These are phyloP conservation scores for Fistularia commersonii DNA, from an alignment of 2,797 vertebrate genomes.

Conservation along the genomic window DNA sequence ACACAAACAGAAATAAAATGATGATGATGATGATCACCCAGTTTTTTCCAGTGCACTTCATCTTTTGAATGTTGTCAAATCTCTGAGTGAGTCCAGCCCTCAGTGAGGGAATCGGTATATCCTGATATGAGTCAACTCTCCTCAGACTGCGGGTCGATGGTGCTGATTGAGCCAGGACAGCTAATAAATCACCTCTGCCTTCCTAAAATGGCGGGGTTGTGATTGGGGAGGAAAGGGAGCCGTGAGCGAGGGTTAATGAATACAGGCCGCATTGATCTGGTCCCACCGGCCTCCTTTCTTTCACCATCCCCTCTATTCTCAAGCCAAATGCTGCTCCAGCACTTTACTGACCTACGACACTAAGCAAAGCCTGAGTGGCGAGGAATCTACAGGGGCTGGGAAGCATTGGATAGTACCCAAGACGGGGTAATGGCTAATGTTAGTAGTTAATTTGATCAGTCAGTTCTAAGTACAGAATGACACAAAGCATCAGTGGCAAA, in stretches of 20 bases:
- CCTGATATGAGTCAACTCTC: conserved; percentile 69
- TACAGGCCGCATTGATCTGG: conserved; percentile 73
- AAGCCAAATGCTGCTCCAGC: conserved; percentile 73
- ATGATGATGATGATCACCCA: conserved; percentile 19
- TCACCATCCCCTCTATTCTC: conserved; percentile 49
- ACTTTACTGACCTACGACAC: conserved; percentile 72
- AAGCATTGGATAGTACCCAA: conserved; percentile 35
- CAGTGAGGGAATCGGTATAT: conserved; percentile 62
- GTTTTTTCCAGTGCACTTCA: conserved; percentile 25
- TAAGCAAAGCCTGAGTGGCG: conserved; percentile 55
- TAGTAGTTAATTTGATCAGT: conserved; percentile 48
- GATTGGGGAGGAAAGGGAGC: conserved; percentile 70
- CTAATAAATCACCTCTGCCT: conserved; percentile 78
- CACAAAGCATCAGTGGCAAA: conserved; percentile 18
- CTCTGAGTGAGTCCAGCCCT: conserved; percentile 47
- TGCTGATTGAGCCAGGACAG: conserved; percentile 75
- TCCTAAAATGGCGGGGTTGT: conserved; percentile 69
- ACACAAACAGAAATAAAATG: conserved; percentile 17
- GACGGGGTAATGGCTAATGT: conserved; percentile 44
- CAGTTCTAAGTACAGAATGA: conserved; percentile 30
- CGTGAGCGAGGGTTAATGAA: conserved; percentile 77
- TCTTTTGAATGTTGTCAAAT: conserved; percentile 34
- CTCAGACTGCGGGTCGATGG: conserved; percentile 70
- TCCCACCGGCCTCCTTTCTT: conserved; percentile 52
- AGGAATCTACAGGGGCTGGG: conserved; percentile 38